Percentiles rank a stretch among this genome's conserved stretches.
Conservation (phyloP, 2,888 invertebrate genomes). For the Ectobius pallidus region DNA sequence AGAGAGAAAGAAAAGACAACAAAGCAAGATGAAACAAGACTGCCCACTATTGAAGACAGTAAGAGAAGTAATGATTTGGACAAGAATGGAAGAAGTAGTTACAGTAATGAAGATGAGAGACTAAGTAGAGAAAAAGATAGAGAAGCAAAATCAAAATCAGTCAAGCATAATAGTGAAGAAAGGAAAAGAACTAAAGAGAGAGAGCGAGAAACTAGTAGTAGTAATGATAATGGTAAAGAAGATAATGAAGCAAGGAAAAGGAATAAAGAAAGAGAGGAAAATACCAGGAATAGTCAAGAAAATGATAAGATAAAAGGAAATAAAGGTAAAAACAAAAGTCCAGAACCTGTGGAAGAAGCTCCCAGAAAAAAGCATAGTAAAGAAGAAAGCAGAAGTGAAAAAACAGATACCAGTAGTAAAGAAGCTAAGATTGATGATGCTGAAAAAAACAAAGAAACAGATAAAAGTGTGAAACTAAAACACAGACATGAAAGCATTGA, state of each 20-base stretch:
- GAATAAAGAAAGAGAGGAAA: not conserved
- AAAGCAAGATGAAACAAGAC: slow-evolving; percentile 23
- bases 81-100: not conserved
- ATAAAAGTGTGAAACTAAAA: slow-evolving; percentile 12
- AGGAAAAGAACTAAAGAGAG: no score
- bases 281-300: no score
- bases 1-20: slow-evolving; percentile 27
- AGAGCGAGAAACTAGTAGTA: not conserved
- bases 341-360: no score
- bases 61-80: not conserved
- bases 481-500: slow-evolving; percentile 20
- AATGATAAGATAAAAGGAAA: not conserved
- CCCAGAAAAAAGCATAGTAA: no score
- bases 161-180: no score
- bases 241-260: not conserved
- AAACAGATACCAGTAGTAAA: no score
- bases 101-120: not conserved
- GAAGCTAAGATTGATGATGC: no score
- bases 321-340: slow-evolving; percentile 16
- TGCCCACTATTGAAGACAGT: slow-evolving; percentile 22
- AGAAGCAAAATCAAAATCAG: no score
- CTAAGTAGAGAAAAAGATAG: no score
- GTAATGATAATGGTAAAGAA: not conserved
- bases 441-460: no score
- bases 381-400: no score